phyloP scores from a whole-genome alignment of 2,113 vertebrate genomes.

The Notarius quadriscutis region DNA sequence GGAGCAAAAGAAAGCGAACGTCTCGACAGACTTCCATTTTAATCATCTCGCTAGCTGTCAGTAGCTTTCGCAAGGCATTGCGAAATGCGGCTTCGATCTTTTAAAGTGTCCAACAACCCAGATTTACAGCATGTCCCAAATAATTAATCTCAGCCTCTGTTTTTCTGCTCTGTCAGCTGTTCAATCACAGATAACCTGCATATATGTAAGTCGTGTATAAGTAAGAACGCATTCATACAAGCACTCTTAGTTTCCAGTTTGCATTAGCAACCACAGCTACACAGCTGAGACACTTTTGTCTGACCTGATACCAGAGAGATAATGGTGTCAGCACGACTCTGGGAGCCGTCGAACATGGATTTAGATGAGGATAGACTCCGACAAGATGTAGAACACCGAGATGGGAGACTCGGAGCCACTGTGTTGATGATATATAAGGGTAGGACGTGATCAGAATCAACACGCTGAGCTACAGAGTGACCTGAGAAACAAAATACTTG shows the following conservation, averaged over 20 bases:
- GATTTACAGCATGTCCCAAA: not conserved
- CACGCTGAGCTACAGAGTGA: not conserved
- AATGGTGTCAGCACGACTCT: constrained; percentile 70
- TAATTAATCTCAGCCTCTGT: not conserved
- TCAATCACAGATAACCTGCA: not conserved
- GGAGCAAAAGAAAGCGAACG: not conserved
- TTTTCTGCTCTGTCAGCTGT: not conserved
- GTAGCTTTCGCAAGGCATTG: not conserved
- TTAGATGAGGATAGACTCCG: constrained; percentile 20
- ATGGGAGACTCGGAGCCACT: not conserved
- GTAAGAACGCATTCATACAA: not conserved
- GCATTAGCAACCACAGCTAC: constrained; percentile 11
- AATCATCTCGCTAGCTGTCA: not conserved
- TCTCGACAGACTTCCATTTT: not conserved
- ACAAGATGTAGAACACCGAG: not conserved
- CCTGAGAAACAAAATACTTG: constrained; percentile 9
- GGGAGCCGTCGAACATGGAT: constrained; percentile 26
- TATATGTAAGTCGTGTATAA: not conserved
- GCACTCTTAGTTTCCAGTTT: constrained; percentile 21
- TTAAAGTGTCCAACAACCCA: not conserved
- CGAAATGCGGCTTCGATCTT: not conserved
- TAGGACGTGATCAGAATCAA: not conserved
- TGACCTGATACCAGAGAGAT: constrained; percentile 59
- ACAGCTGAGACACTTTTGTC: constrained; percentile 39
- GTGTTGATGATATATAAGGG: not conserved